A percentile compares a stretch with the other conserved stretches of the same genome.
These are phyloP conservation scores for Telmatochromis bifrenatus DNA, from an alignment of 2,113 vertebrate species.

Conservation along the genomic window DNA sequence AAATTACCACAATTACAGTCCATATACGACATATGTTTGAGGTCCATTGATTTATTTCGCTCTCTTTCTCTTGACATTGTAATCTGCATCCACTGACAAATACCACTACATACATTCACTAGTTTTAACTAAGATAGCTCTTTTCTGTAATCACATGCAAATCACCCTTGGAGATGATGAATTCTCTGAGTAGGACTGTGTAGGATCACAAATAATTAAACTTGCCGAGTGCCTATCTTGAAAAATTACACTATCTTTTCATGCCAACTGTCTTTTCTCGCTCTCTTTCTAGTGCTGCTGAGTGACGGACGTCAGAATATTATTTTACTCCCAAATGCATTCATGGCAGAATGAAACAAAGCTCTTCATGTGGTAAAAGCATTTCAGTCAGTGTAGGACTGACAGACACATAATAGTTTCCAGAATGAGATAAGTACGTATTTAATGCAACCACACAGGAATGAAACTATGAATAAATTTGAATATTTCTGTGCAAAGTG, in stretches of 20 bases:
- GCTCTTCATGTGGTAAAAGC: constrained; percentile 23
- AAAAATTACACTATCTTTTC: neutral
- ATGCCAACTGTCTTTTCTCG: neutral
- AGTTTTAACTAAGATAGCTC: neutral
- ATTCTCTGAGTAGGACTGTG: neutral
- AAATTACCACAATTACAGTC: accelerated
- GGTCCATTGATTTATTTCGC: accelerated
- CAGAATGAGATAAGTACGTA: neutral
- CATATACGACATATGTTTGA: accelerated
- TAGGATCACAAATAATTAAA: neutral
- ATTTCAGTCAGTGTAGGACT: neutral
- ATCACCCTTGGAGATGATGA: neutral
- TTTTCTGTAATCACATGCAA: neutral
- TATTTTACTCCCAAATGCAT: constrained; percentile 2
- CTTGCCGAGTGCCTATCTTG: neutral
- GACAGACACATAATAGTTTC: constrained; percentile 1
- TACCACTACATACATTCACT: neutral
- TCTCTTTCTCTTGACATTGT: neutral
- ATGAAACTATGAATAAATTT: constrained; percentile 21
- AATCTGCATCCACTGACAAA: neutral
- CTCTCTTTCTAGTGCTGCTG: neutral
- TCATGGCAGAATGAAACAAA: constrained; percentile 13
- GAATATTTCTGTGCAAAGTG: constrained; percentile 6
- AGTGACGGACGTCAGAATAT: constrained; percentile 3
- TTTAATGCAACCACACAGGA: neutral